Percentiles rank a stretch among this genome's conserved stretches.
Conservation (phyloP, 2,797 vertebrate species). For the Rhinatrema bivittatum region DNA sequence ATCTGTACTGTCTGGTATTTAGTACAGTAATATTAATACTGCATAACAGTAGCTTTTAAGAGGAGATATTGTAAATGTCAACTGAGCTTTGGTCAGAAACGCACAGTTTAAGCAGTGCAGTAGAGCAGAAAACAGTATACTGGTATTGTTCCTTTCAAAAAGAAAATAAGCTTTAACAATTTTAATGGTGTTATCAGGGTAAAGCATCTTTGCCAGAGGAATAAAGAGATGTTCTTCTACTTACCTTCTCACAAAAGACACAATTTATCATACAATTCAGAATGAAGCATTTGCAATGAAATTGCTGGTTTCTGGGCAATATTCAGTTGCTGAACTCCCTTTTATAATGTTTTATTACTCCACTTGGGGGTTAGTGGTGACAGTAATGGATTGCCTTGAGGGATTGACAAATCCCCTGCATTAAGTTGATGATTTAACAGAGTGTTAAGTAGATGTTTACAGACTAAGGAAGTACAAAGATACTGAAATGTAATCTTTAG, state of each 20-base stretch:
- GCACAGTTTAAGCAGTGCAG: background rate
- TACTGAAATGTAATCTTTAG: too few relatives aligned
- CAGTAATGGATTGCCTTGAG: background rate
- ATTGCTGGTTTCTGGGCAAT: background rate
- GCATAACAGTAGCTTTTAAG: too few relatives aligned
- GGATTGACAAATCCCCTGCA: conserved; percentile 1
- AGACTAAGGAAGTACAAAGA: too few relatives aligned
- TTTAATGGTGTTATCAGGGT: background rate
- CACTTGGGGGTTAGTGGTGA: background rate
- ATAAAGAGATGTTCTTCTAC: conserved; percentile 1
- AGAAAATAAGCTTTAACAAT: conserved; percentile 2
- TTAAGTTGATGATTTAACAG: background rate
- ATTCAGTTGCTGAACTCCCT: background rate
- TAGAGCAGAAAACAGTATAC: background rate
- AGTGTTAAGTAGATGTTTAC: too few relatives aligned
- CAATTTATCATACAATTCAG: background rate
- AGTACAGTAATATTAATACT: too few relatives aligned
- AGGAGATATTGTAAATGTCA: too few relatives aligned
- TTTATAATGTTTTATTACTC: conserved; percentile 4
- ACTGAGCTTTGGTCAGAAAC: too few relatives aligned
- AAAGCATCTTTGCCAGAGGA: conserved; percentile 8
- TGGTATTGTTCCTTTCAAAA: conserved; percentile 4
- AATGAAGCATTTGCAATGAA: conserved; percentile 1
- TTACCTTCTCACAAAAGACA: background rate
- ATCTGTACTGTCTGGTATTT: too few relatives aligned